Percentiles rank a stretch among this genome's conserved stretches.
Conservation (phyloP, 2,113 vertebrate genomes). For the Platichthys stellatus region DNA sequence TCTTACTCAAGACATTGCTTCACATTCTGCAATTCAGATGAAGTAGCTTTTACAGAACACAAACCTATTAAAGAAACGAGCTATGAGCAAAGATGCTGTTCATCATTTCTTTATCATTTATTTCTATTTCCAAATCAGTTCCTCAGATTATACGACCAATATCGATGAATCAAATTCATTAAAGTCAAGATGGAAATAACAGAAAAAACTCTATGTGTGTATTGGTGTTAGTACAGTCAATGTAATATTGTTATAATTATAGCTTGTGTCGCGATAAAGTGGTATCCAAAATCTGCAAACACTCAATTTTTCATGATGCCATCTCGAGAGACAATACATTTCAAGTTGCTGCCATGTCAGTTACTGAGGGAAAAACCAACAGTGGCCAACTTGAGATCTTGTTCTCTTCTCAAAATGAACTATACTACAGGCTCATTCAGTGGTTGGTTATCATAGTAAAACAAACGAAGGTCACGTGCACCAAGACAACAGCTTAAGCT, state of each 20-base stretch:
- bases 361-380: too few species aligned
- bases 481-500: constrained; percentile 4
- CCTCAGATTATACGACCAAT: not conserved
- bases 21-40: not conserved
- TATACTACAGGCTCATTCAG: not conserved
- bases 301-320: constrained; percentile 10
- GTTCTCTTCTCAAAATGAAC: constrained; percentile 2
- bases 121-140: not conserved
- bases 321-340: constrained; percentile 1
- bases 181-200: not conserved
- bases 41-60: not conserved
- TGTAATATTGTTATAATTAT: not conserved
- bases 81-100: not conserved
- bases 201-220: too few species aligned
- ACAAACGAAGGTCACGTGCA: constrained; percentile 37
- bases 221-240: too few species aligned
- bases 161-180: not conserved
- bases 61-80: not conserved
- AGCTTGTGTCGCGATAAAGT: not conserved
- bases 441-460: constrained; percentile 1
- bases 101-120: not conserved
- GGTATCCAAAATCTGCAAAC: constrained; percentile 12
- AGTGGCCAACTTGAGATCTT: not conserved
- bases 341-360: not conserved
- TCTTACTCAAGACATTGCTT: not conserved